Evolutionary conservation across 2,797 vertebrate species (phyloP).

Genomic region (Cygnus olor): DNA sequence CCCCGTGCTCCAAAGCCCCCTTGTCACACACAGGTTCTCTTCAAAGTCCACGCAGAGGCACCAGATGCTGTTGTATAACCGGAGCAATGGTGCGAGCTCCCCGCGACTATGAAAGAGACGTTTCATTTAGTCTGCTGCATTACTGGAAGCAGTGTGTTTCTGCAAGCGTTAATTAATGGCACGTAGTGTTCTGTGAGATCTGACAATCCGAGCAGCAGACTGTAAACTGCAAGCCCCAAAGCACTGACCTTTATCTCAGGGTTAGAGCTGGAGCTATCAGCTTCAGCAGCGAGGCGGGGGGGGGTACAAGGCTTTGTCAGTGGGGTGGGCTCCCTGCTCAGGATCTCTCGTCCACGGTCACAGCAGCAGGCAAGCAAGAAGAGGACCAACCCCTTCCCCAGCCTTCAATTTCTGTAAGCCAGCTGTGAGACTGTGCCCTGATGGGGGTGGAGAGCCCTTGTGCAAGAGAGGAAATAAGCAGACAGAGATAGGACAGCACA

Average conservation of each 20-base stretch:
- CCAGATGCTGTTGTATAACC: not conserved
- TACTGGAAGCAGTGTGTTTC: not conserved
- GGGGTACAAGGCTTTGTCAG: not conserved
- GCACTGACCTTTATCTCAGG: not conserved
- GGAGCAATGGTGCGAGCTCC: not conserved
- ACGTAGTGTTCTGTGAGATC: not conserved
- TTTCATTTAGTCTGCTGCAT: not conserved
- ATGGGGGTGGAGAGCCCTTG: not conserved
- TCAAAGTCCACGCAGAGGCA: not conserved
- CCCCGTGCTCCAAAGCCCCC: accelerated
- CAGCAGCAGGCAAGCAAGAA: not conserved
- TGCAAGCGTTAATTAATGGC: not conserved
- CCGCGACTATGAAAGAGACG: not conserved
- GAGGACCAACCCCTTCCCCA: not conserved
- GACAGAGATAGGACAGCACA: not conserved
- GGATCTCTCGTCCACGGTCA: not conserved
- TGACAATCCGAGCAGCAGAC: not conserved
- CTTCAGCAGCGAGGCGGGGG: not conserved
- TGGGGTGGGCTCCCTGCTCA: not conserved
- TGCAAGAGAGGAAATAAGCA: slow-evolving; percentile 37
- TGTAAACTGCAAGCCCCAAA: not conserved
- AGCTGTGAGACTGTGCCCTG: not conserved
- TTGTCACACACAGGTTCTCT: not conserved
- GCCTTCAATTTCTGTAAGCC: not conserved
- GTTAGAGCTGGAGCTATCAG: not conserved